These are phyloP conservation scores for Phainopepla nitens DNA, from an alignment of 2,113 vertebrate species.

Conservation along the genomic window DNA sequence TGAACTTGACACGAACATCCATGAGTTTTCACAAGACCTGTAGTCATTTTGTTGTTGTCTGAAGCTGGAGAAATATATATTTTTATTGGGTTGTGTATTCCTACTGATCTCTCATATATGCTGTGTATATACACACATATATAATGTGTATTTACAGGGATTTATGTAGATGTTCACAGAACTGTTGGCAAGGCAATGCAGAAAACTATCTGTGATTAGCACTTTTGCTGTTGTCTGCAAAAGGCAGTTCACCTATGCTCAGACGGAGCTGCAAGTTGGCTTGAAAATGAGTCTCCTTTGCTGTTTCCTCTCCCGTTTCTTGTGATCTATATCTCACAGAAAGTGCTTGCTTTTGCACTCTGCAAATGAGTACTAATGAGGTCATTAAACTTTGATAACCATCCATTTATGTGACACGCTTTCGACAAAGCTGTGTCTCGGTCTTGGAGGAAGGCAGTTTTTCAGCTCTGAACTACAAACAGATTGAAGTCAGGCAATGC, in stretches of 20 bases:
- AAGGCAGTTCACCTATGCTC: neutral
- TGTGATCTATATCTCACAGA: neutral
- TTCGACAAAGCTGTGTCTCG: neutral
- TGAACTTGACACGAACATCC: neutral
- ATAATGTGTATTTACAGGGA: neutral
- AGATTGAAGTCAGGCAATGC: neutral
- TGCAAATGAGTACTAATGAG: neutral
- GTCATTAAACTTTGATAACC: neutral
- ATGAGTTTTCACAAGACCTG: neutral
- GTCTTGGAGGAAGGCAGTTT: neutral
- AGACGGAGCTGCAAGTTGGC: neutral
- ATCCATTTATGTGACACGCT: neutral
- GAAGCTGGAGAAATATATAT: neutral
- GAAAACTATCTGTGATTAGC: neutral
- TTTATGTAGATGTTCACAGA: neutral
- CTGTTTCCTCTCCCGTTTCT: neutral
- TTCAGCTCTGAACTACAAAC: neutral
- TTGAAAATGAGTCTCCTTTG: neutral
- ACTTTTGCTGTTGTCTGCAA: neutral
- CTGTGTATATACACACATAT: neutral
- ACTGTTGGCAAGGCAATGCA: neutral
- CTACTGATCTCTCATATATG: neutral
- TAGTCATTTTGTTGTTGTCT: neutral
- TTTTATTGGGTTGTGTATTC: neutral
- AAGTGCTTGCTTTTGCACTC: neutral